These are phyloP conservation scores for Drosophila tsacasi DNA, from an alignment of 1,140 invertebrate genomes.

Conservation along the genomic window DNA sequence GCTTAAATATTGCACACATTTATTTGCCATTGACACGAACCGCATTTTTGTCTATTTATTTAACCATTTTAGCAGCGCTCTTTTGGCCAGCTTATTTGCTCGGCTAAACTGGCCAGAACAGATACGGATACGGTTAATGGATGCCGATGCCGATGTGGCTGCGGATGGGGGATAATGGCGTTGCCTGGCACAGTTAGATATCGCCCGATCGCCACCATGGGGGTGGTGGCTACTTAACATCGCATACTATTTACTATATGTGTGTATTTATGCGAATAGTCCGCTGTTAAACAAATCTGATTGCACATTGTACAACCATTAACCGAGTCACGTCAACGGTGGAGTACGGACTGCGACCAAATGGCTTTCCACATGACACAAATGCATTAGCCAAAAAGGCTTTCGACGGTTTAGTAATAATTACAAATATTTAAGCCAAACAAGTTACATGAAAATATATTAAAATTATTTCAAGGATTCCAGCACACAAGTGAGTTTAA, in stretches of 20 bases:
- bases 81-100: constrained; percentile 47
- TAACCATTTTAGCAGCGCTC: constrained; percentile 13
- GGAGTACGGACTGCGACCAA: constrained; percentile 3
- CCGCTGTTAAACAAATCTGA: constrained; percentile 43
- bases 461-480: not conserved
- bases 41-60: constrained; percentile 42
- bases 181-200: constrained; percentile 25
- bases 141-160: too few relatives aligned
- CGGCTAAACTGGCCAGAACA: constrained; percentile 55
- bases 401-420: not conserved
- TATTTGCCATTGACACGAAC: constrained; percentile 63
- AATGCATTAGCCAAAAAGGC: constrained; percentile 46
- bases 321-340: constrained; percentile 52
- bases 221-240: constrained; percentile 7
- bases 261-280: constrained; percentile 6
- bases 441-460: not conserved
- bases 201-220: constrained; percentile 11
- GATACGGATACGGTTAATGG: constrained; percentile 23
- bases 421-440: not conserved
- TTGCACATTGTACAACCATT: constrained; percentile 51
- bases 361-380: constrained; percentile 58
- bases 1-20: constrained; percentile 14
- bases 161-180: constrained; percentile 9
- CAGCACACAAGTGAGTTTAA: not conserved
- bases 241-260: too few relatives aligned